A percentile compares a stretch with the other conserved stretches of the same genome.
phyloP scores from a whole-genome alignment of 1,140 invertebrate genomes.

The Macrosteles quadrilineatus region DNA sequence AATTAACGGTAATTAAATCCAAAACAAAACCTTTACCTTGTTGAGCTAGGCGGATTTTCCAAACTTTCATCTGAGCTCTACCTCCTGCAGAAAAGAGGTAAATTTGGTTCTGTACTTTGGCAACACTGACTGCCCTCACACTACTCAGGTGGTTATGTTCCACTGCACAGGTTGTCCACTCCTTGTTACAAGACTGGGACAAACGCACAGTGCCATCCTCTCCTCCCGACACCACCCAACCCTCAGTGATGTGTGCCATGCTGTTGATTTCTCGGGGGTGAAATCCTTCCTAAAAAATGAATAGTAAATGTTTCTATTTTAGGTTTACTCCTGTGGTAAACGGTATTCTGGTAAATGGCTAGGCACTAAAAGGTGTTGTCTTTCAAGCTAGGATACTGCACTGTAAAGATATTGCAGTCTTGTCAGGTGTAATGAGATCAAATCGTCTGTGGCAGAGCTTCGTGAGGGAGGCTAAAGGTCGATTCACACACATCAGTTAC shows the following conservation, averaged over 20 bases:
- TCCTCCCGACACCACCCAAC: slow-evolving; percentile 58
- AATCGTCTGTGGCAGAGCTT: too few species aligned
- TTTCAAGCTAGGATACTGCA: too few species aligned
- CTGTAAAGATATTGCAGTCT: too few species aligned
- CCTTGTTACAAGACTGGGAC: slow-evolving; percentile 39
- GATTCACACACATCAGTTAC: too few species aligned
- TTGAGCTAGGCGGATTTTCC: slow-evolving; percentile 52
- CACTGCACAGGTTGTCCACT: slow-evolving; percentile 48
- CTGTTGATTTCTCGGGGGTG: slow-evolving; percentile 65
- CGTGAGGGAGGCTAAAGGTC: too few species aligned
- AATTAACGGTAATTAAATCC: too few species aligned
- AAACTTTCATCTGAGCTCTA: slow-evolving; percentile 72
- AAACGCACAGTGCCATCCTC: slow-evolving; percentile 68
- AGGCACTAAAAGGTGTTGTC: too few species aligned
- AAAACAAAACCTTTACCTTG: too few species aligned
- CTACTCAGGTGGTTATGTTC: slow-evolving; percentile 71
- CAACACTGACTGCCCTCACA: slow-evolving; percentile 54
- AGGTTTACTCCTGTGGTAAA: too few species aligned
- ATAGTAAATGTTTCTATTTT: too few species aligned
- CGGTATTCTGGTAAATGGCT: too few species aligned
- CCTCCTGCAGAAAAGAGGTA: slow-evolving; percentile 72
- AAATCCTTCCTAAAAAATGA: slow-evolving; percentile 54
- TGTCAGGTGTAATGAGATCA: too few species aligned
- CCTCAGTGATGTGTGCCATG: slow-evolving; percentile 47
- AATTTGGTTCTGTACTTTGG: slow-evolving; percentile 42